Percentiles rank a stretch among this genome's conserved stretches.
Conservation (phyloP, 2,797 vertebrate genomes). For the Chelidonichthys spinosus region DNA sequence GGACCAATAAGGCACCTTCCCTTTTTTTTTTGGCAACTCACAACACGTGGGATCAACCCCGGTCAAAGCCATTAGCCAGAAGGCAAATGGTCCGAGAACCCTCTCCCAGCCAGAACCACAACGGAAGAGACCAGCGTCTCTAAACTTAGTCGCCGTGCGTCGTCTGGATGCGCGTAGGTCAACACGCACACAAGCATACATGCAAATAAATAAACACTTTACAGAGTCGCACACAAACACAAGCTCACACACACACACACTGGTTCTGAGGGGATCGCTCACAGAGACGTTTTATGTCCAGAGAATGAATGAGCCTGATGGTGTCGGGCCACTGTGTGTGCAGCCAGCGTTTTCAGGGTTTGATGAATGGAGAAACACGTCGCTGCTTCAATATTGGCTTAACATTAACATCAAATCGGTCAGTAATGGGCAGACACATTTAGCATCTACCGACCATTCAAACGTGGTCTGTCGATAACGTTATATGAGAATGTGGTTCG, state of each 20-base stretch:
- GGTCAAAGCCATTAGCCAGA: slow-evolving; percentile 67
- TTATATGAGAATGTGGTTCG: slow-evolving; percentile 56
- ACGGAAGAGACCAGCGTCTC: slow-evolving; percentile 65
- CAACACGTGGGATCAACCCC: slow-evolving; percentile 37
- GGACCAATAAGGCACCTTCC: slow-evolving; percentile 52
- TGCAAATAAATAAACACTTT: slow-evolving; percentile 45
- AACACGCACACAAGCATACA: slow-evolving; percentile 50
- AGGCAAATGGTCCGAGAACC: slow-evolving; percentile 45
- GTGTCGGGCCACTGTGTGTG: slow-evolving; percentile 51
- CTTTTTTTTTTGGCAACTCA: slow-evolving; percentile 52
- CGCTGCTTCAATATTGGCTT: slow-evolving; percentile 68
- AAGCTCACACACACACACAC: slow-evolving; percentile 37
- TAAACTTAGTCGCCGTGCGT: slow-evolving; percentile 63
- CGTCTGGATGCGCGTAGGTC: slow-evolving; percentile 66
- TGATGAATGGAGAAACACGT: slow-evolving; percentile 71
- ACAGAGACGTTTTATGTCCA: slow-evolving; percentile 65
- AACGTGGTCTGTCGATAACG: slow-evolving; percentile 26
- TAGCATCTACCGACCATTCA: slow-evolving; percentile 44
- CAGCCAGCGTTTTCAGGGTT: slow-evolving; percentile 44
- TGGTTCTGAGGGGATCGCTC: slow-evolving; percentile 41
- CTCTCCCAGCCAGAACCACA: slow-evolving; percentile 54
- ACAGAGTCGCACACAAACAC: slow-evolving; percentile 36
- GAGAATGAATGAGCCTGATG: slow-evolving; percentile 52
- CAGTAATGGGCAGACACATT: slow-evolving; percentile 48
- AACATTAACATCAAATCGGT: slow-evolving; percentile 61